Percentiles rank a stretch among this genome's conserved stretches.
Evolutionary conservation across 2,888 invertebrate genomes (phyloP).

Genomic region (Microplitis manilae): DNA sequence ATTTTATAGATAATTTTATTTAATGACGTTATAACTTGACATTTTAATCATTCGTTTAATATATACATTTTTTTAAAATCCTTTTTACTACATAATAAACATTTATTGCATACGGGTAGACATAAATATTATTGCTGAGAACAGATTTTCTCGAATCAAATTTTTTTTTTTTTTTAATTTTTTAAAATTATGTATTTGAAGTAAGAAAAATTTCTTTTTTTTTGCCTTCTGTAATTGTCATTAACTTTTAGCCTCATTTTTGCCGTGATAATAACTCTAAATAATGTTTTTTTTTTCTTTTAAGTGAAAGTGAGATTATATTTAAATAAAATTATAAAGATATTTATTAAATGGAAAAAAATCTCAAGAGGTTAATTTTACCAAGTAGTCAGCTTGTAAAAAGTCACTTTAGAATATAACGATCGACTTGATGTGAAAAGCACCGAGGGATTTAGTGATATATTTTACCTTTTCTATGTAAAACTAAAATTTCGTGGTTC

Average conservation of each 20-base stretch:
- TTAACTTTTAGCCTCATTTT: no score
- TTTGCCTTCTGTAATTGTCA: no score
- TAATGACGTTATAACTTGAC: background rate
- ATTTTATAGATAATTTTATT: conserved; percentile 11
- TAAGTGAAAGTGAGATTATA: background rate
- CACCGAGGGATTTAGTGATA: conserved; percentile 21
- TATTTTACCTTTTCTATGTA: conserved; percentile 15
- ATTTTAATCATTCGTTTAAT: background rate
- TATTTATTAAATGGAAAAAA: background rate
- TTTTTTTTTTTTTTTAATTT: no score
- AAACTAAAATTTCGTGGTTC: conserved; percentile 32
- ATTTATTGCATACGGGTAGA: no score
- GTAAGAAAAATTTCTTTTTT: no score
- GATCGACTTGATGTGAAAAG: conserved; percentile 12
- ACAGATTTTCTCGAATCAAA: no score
- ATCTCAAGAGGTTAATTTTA: conserved; percentile 15
- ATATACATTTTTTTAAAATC: background rate
- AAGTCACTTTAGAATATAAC: conserved; percentile 21
- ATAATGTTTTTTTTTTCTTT: no score
- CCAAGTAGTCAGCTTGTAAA: background rate
- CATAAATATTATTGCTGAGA: no score
- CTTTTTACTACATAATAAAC: no score
- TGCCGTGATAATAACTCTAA: no score
- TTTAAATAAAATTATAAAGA: conserved; percentile 3
- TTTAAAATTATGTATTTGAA: no score